These are phyloP conservation scores for Drosophila subpulchrella DNA, from an alignment of 1,140 invertebrate species.

Conservation along the genomic window DNA sequence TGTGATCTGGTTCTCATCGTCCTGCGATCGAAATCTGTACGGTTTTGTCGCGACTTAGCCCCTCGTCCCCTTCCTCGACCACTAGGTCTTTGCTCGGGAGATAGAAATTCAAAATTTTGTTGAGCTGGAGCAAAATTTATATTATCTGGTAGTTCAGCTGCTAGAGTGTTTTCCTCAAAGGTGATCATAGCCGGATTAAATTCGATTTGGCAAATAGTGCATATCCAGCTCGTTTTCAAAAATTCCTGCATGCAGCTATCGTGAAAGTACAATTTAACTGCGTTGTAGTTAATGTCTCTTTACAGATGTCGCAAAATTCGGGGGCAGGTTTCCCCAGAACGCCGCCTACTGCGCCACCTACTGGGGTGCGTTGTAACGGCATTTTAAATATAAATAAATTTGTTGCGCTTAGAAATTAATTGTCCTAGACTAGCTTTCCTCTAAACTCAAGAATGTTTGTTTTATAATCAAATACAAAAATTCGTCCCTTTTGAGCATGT, in stretches of 20 bases:
- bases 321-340: neutral
- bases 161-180: neutral
- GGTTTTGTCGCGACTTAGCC: conserved; percentile 2
- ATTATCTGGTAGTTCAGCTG: neutral
- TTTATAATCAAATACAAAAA: conserved; percentile 1
- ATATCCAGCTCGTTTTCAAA: neutral
- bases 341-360: conserved; percentile 1
- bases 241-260: neutral
- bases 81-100: neutral
- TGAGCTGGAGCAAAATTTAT: neutral
- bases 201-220: neutral
- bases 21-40: conserved; percentile 1
- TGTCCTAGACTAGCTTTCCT: neutral
- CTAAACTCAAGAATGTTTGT: neutral
- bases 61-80: conserved; percentile 1
- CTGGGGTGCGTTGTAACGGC: conserved; percentile 1
- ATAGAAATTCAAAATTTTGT: conserved; percentile 1
- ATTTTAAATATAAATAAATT: conserved; percentile 7
- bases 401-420: conserved; percentile 1
- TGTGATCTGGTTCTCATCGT: conserved; percentile 3
- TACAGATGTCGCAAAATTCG: conserved; percentile 1
- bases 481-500: conserved; percentile 7
- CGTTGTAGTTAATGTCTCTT: conserved; percentile 3
- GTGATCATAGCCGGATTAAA: neutral
- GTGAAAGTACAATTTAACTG: conserved; percentile 1